Conservation (phyloP, 2,113 vertebrate species). For the Cryptotis parvus region DNA sequence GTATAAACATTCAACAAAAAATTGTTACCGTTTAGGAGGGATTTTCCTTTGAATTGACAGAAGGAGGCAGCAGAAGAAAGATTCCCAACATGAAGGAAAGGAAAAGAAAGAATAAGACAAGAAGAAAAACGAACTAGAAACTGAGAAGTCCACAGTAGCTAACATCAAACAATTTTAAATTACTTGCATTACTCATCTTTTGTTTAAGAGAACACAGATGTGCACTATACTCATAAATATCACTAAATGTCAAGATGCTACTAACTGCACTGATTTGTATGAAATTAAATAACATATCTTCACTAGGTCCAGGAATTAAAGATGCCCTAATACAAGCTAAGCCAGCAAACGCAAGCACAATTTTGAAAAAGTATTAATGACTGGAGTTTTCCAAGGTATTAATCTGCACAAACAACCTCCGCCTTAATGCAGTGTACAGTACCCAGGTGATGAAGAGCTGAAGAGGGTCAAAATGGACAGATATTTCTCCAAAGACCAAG, state of each 20-base stretch:
- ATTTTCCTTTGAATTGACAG: slow-evolving; percentile 88
- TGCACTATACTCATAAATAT: not conserved
- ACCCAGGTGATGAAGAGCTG: not conserved
- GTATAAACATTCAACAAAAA: slow-evolving; percentile 46
- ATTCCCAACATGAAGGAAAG: slow-evolving; percentile 81
- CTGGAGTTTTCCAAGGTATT: not conserved
- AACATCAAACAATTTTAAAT: slow-evolving; percentile 50
- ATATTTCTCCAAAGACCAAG: not conserved
- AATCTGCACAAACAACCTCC: not conserved
- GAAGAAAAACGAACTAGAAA: slow-evolving; percentile 68
- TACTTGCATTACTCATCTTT: not conserved
- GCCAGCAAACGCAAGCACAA: not conserved
- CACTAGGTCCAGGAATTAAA: not conserved
- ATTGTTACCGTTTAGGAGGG: slow-evolving; percentile 91
- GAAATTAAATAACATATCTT: slow-evolving; percentile 51
- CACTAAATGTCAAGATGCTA: not conserved
- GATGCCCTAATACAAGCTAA: not conserved
- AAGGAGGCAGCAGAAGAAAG: slow-evolving; percentile 82
- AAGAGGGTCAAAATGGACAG: not conserved
- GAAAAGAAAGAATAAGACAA: slow-evolving; percentile 71
- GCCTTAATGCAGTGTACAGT: not conserved
- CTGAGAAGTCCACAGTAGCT: not conserved
- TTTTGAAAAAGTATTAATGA: slow-evolving; percentile 6
- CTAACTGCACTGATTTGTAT: not conserved
- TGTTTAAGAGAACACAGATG: not conserved